A percentile compares a stretch with the other conserved stretches of the same genome.
These are phyloP conservation scores for Stegana nigrithorax DNA, from an alignment of 2,888 invertebrate species.

Conservation along the genomic window DNA sequence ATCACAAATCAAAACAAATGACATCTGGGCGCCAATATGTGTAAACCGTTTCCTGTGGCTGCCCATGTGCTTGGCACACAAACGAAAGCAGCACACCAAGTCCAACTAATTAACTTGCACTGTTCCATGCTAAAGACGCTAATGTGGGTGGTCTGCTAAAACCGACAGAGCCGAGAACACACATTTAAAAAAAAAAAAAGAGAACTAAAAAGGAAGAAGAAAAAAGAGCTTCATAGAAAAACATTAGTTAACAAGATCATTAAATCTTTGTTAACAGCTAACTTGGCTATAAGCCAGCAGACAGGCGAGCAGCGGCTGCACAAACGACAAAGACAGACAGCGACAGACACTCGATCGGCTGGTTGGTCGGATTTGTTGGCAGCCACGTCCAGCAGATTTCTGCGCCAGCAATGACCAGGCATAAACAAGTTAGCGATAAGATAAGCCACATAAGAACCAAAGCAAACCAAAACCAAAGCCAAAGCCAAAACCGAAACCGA, in stretches of 20 bases:
- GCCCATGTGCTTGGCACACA: too few relatives aligned
- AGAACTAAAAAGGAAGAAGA: slow-evolving; percentile 14
- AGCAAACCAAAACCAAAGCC: too few relatives aligned
- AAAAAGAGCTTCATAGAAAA: slow-evolving; percentile 21
- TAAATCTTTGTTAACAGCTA: slow-evolving; percentile 55
- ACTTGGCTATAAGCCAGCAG: slow-evolving; percentile 26
- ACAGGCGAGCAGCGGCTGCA: too few relatives aligned
- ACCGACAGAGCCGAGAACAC: too few relatives aligned
- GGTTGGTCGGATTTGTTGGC: not conserved
- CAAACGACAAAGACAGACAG: not conserved
- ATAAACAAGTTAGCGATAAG: slow-evolving; percentile 21
- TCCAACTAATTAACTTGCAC: not conserved
- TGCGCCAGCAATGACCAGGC: slow-evolving; percentile 11
- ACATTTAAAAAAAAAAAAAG: not conserved
- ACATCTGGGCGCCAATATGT: too few relatives aligned
- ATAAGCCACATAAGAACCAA: slow-evolving; percentile 14
- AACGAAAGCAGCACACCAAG: not conserved
- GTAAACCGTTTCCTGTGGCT: too few relatives aligned
- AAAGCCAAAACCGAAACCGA: not conserved
- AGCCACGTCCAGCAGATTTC: too few relatives aligned
- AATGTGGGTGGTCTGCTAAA: slow-evolving; percentile 16
- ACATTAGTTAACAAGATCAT: slow-evolving; percentile 57
- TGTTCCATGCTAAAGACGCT: not conserved
- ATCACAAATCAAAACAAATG: too few relatives aligned
- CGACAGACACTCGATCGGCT: not conserved